These are phyloP conservation scores for Leucoraja erinaceus DNA, from an alignment of 2,113 vertebrate genomes.

Conservation along the genomic window DNA sequence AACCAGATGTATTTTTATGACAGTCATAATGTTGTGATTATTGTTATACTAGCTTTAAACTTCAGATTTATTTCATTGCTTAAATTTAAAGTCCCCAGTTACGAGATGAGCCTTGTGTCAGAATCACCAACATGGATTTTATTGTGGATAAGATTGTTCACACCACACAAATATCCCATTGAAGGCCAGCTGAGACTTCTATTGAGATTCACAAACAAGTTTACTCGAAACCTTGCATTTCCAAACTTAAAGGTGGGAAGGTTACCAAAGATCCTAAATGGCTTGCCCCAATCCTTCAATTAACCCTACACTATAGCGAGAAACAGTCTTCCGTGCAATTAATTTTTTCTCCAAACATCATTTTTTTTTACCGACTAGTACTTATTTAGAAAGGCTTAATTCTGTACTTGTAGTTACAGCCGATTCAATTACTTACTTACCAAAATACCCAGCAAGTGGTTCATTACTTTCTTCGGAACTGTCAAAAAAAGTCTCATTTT, in stretches of 20 bases:
- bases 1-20: too few species aligned
- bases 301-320: not conserved
- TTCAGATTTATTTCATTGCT: too few species aligned
- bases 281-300: not conserved
- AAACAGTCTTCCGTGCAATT: not conserved
- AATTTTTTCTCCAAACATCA: not conserved
- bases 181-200: not conserved
- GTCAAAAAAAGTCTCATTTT: conserved; percentile 66
- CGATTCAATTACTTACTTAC: conserved; percentile 54
- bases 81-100: too few species aligned
- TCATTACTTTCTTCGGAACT: conserved; percentile 63
- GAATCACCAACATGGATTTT: too few species aligned
- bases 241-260: not conserved
- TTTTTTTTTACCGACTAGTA: not conserved
- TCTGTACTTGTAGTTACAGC: not conserved
- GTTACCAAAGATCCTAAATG: not conserved
- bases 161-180: not conserved
- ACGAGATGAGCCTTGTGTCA: too few species aligned
- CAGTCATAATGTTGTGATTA: too few species aligned
- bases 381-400: not conserved
- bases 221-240: not conserved
- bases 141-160: too few species aligned
- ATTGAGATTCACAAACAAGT: too few species aligned
- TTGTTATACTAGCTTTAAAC: too few species aligned
- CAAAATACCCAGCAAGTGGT: conserved; percentile 79